Evolutionary conservation across 1,140 invertebrate species (phyloP), one percentile per base, ranked within the genome.

Genomic region (Trichonephila clavipes): DNA sequence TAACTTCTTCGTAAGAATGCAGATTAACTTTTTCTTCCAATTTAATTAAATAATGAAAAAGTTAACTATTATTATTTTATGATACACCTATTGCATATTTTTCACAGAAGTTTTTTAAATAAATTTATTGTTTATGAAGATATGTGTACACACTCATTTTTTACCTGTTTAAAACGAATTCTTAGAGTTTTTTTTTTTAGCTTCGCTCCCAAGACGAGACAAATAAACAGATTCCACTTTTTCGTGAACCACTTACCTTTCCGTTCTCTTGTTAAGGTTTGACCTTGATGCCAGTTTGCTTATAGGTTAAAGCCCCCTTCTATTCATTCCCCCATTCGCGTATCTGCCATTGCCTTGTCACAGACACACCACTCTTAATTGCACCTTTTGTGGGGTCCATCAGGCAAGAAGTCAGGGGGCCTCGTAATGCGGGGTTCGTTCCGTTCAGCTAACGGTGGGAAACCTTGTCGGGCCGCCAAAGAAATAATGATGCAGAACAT

Each of bases 321-420:
- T 6, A 4, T 77, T 19, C 28, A 18, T 14, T 77, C 69, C 69
- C 72, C 28, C 28, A 34, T 34, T 5, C 28, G 16, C 72, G 72
- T 51, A 83, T 19, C 87, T 89, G 62, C 66, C 87, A 58, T 8
- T n/a, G 34, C 34, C 87, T 18, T 89, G 87, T 89, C 87, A 89
- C 34, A 19, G 61, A 40, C 87, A 69, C 40, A 40, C 61, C 34
- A 34, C 44, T 72, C 62, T 89, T n/a, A 89, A 89, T 89, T 89
- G 62, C 34, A 62, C 62, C 87, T 89, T 66, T 72, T 89, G 87
- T 69, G 87, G 87, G 87, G 69, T 77, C 72, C 28, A 40, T 77
- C 72, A 77, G 72, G 28, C 34, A 77, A 77, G 34, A 77, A 28
- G 14, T 14, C 28, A 7, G 72, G 34, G 72, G 28, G 62, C 34